These are phyloP conservation scores for Prunella strophiata DNA, from an alignment of 2,797 vertebrate genomes.

Conservation along the genomic window DNA sequence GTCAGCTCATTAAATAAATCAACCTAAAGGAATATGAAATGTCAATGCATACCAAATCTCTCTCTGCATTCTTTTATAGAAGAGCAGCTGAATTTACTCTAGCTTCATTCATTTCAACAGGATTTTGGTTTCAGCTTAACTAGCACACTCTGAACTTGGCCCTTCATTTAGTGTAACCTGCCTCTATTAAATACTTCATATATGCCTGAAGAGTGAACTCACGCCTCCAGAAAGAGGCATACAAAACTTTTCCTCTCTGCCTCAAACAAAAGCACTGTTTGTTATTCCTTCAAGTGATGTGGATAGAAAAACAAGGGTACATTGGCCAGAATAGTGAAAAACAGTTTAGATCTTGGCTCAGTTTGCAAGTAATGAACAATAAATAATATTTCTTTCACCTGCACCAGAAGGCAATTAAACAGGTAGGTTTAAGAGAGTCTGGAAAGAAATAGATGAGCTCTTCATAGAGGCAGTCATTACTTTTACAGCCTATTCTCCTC, in stretches of 20 bases:
- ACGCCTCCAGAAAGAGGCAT: background rate
- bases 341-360: background rate
- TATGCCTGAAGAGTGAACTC: background rate
- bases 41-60: background rate
- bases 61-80: background rate
- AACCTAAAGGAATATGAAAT: background rate
- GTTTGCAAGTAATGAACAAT: background rate
- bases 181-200: background rate
- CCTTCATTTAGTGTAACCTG: background rate
- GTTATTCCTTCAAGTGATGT: background rate
- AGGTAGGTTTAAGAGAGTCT: background rate
- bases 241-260: background rate
- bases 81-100: background rate
- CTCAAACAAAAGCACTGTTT: background rate
- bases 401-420: background rate
- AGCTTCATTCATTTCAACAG: background rate
- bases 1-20: background rate
- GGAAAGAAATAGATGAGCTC: background rate
- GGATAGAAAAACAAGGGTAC: background rate
- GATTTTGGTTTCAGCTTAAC: background rate
- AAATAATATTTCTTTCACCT: background rate
- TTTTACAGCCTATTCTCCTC: background rate
- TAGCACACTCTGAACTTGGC: background rate
- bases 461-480: background rate
- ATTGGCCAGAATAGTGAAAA: background rate